phyloP scores from a whole-genome alignment of 2,113 vertebrate species.

The Misgurnus anguillicaudatus region DNA sequence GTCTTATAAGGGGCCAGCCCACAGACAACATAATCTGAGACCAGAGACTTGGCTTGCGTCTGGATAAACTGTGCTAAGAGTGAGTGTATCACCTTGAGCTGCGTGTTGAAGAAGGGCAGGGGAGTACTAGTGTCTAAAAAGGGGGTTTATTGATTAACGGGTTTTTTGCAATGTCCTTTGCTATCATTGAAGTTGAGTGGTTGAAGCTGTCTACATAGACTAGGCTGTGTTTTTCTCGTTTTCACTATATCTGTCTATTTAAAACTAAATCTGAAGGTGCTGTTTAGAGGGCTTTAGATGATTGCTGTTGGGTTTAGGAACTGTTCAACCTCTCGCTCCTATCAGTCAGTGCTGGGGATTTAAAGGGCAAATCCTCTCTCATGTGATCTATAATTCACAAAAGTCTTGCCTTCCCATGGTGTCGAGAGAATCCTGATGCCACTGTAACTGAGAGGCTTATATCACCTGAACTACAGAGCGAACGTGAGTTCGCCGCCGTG shows the following conservation, averaged over 20 bases:
- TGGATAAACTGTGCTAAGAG: not conserved
- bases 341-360: slow-evolving; percentile 31
- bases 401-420: slow-evolving; percentile 32
- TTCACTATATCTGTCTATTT: not conserved
- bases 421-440: slow-evolving; percentile 19
- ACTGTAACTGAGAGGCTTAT: slow-evolving; percentile 32
- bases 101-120: slow-evolving; percentile 11
- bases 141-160: not conserved
- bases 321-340: slow-evolving; percentile 13
- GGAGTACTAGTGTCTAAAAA: slow-evolving; percentile 1
- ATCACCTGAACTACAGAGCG: slow-evolving; percentile 31
- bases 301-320: not conserved
- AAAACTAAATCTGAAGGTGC: not conserved
- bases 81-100: slow-evolving; percentile 3
- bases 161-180: not conserved
- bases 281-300: too few species aligned
- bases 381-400: slow-evolving; percentile 55
- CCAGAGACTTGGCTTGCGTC: not conserved
- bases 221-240: not conserved
- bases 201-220: too few species aligned
- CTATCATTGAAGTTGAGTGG: not conserved
- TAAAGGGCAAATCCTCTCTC: slow-evolving; percentile 50
- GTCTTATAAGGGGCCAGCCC: slow-evolving; percentile 23
- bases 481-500: slow-evolving; percentile 31
- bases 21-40: slow-evolving; percentile 33